A percentile compares a stretch with the other conserved stretches of the same genome.
Evolutionary conservation across 2,888 invertebrate genomes (phyloP).

Genomic region (Ferdinandea cuprea): DNA sequence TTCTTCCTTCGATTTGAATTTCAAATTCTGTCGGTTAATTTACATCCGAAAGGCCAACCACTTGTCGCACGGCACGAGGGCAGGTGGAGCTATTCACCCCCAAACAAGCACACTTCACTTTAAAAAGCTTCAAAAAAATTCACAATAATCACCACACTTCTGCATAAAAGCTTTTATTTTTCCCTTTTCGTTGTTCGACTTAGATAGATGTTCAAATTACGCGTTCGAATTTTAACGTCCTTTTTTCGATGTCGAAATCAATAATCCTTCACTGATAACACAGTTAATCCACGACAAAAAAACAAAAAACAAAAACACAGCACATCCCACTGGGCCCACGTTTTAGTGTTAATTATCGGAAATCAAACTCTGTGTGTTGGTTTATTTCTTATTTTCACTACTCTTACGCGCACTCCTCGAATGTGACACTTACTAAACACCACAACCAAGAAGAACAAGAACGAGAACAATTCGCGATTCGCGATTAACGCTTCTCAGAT

Average conservation of each 20-base stretch:
- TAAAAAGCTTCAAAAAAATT: constrained; percentile 9
- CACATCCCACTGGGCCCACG: constrained; percentile 35
- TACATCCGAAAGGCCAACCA: constrained; percentile 6
- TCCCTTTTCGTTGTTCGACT: background rate
- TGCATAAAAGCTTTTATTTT: background rate
- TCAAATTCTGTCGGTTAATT: background rate
- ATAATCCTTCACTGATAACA: background rate
- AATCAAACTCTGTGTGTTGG: constrained; percentile 20
- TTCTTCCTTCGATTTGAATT: no score
- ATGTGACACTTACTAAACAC: constrained; percentile 33
- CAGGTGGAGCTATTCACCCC: background rate
- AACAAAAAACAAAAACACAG: background rate
- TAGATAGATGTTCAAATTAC: no score
- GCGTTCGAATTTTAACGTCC: no score
- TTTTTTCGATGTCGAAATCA: background rate
- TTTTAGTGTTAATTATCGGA: constrained; percentile 32
- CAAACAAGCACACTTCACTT: no score
- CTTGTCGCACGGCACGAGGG: background rate
- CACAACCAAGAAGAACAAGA: constrained; percentile 43
- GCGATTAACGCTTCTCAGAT: no score
- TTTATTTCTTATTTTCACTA: constrained; percentile 22
- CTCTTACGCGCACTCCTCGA: constrained; percentile 56
- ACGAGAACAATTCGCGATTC: constrained; percentile 23
- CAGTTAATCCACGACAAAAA: constrained; percentile 20
- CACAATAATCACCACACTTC: background rate